Conservation (phyloP, 2,888 invertebrate genomes). For the Drosophila quasianomalipes region DNA sequence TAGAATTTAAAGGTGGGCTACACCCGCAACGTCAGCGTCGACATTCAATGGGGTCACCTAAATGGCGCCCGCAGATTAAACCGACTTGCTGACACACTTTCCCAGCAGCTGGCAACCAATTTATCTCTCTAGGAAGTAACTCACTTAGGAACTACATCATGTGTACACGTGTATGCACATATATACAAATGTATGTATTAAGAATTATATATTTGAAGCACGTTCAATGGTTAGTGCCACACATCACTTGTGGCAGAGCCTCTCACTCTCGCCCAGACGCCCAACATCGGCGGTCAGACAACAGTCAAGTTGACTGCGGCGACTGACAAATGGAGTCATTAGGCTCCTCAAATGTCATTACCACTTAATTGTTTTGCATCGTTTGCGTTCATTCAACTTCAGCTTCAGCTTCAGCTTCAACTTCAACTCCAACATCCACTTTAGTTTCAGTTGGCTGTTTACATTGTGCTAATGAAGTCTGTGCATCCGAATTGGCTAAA, state of each 20-base stretch:
- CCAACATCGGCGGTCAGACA: slow-evolving; percentile 19
- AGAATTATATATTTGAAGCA: slow-evolving; percentile 1
- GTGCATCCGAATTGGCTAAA: slow-evolving; percentile 39
- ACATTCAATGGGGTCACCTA: slow-evolving; percentile 39
- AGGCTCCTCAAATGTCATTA: slow-evolving; percentile 51
- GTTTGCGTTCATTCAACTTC: slow-evolving; percentile 54
- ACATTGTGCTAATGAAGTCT: slow-evolving; percentile 24
- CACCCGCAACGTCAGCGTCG: slow-evolving; percentile 27
- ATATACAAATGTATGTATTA: too few species aligned
- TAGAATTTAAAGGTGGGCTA: slow-evolving; percentile 31
- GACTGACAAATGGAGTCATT: slow-evolving; percentile 45
- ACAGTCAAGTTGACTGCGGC: slow-evolving; percentile 7
- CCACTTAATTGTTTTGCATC: slow-evolving; percentile 42
- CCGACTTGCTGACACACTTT: slow-evolving; percentile 47
- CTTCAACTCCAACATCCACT: slow-evolving; percentile 16
- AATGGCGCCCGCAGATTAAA: slow-evolving; percentile 6
- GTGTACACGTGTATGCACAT: not conserved
- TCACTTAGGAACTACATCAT: not conserved
- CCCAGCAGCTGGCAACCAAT: not conserved
- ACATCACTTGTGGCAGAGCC: slow-evolving; percentile 8
- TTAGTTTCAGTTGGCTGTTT: slow-evolving; percentile 8
- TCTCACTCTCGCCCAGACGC: slow-evolving; percentile 4
- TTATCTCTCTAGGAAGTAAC: slow-evolving; percentile 2
- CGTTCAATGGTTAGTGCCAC: slow-evolving; percentile 1
- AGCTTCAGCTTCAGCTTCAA: not conserved